Percentiles rank a stretch among this genome's conserved stretches.
Conservation (phyloP, 2,888 invertebrate species). For the Folsomia candida region DNA sequence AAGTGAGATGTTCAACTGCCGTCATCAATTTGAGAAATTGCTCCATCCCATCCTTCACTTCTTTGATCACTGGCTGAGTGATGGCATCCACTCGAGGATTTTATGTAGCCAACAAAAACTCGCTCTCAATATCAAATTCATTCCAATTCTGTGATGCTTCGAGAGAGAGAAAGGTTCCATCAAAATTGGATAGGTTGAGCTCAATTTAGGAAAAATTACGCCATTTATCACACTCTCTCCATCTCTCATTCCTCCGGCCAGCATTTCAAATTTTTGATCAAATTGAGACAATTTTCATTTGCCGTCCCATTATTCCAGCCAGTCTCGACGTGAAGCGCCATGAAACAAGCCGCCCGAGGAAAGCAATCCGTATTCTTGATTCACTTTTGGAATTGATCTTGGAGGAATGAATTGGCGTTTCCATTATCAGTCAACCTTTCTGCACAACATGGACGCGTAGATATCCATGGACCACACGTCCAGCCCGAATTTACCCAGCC, state of each 20-base stretch:
- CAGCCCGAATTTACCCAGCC: not conserved
- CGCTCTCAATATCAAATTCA: not conserved
- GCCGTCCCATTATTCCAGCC: too few species aligned
- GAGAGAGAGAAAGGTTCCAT: not conserved
- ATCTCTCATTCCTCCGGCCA: not conserved
- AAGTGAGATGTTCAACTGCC: slow-evolving; percentile 2
- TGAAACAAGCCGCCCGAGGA: too few species aligned
- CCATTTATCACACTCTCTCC: not conserved
- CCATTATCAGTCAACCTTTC: not conserved
- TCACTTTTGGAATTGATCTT: too few species aligned
- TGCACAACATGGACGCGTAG: too few species aligned
- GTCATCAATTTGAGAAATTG: slow-evolving; percentile 47
- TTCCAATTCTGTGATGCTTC: not conserved
- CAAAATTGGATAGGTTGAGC: not conserved
- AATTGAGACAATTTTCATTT: not conserved
- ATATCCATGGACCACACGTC: too few species aligned
- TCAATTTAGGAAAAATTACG: not conserved
- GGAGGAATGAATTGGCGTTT: not conserved
- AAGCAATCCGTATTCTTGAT: too few species aligned
- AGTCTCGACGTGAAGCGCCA: too few species aligned
- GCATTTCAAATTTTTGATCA: not conserved
- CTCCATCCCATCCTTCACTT: slow-evolving; percentile 21
- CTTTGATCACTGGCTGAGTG: not conserved
- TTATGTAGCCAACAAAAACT: not conserved
- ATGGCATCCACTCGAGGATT: not conserved